phyloP scores from a whole-genome alignment of 2,797 vertebrate genomes.

The Crenuchus spilurus region DNA sequence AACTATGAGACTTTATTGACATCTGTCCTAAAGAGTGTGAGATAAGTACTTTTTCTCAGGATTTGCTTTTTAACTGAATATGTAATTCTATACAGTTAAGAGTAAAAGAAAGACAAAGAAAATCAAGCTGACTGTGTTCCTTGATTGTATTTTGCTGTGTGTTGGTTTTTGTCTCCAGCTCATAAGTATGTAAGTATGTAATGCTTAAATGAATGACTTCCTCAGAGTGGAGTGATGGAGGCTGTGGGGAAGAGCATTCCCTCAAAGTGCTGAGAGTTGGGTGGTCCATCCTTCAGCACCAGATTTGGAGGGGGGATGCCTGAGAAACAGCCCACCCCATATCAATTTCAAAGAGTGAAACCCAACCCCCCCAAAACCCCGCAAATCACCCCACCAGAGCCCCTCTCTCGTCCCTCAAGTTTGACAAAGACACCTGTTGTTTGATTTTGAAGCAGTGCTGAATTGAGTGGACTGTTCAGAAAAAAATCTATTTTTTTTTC shows the following conservation, averaged over 20 bases:
- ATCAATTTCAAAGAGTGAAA: constrained; percentile 86
- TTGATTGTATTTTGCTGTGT: constrained; percentile 15
- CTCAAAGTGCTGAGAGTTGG: constrained; percentile 78
- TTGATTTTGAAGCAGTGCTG: constrained; percentile 64
- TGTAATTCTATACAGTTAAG: no score
- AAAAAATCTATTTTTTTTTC: constrained; percentile 55
- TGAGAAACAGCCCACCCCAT: constrained; percentile 80
- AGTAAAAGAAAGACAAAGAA: not conserved
- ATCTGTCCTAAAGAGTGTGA: no score
- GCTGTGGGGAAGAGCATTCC: constrained; percentile 63
- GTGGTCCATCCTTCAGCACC: constrained; percentile 84
- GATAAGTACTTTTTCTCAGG: no score
- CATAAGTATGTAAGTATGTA: constrained; percentile 32
- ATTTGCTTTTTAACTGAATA: no score
- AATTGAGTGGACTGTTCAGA: constrained; percentile 75
- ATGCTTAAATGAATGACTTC: constrained; percentile 58
- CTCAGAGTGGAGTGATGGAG: constrained; percentile 71
- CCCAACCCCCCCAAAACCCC: constrained; percentile 72
- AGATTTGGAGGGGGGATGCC: constrained; percentile 77
- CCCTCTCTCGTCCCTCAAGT: constrained; percentile 56
- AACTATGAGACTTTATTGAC: no score
- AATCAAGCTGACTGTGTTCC: not conserved
- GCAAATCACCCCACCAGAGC: constrained; percentile 59
- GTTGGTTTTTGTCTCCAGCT: constrained; percentile 24
- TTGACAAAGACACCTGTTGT: constrained; percentile 87